Conservation (phyloP, 1,140 invertebrate genomes). For the Notospermus geniculatus region DNA sequence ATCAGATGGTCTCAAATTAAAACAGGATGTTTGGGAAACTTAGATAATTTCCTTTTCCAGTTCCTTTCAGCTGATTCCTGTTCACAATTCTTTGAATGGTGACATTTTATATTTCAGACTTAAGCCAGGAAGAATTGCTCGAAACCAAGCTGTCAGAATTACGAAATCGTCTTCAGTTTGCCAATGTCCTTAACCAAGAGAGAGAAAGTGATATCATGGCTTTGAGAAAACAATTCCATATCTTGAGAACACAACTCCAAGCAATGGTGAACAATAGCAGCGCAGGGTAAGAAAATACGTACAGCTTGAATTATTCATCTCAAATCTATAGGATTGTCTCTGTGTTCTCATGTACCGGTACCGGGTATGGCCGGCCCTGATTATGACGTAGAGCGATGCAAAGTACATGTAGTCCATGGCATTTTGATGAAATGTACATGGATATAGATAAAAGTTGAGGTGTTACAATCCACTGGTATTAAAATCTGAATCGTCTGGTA, state of each 20-base stretch:
- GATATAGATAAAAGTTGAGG: too few species aligned
- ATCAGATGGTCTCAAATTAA: not conserved
- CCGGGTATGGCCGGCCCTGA: too few species aligned
- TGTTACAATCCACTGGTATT: too few species aligned
- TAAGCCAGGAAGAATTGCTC: constrained; percentile 65
- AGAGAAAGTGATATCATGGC: constrained; percentile 69
- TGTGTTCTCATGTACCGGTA: too few species aligned
- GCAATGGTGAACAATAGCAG: constrained; percentile 12
- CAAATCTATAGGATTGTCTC: too few species aligned
- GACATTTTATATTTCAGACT: constrained; percentile 29
- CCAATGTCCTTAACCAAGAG: constrained; percentile 70
- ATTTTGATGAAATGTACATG: too few species aligned
- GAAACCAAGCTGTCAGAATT: constrained; percentile 69
- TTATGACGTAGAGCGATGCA: too few species aligned
- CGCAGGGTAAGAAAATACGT: constrained; percentile 42
- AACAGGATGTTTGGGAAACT: not conserved
- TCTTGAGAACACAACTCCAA: constrained; percentile 16
- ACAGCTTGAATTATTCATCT: not conserved
- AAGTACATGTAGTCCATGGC: too few species aligned
- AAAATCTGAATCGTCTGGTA: too few species aligned
- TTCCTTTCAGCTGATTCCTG: too few species aligned
- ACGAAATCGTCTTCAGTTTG: constrained; percentile 68
- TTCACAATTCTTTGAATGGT: too few species aligned
- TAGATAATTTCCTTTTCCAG: too few species aligned
- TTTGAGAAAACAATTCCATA: constrained; percentile 64